phyloP scores from a whole-genome alignment of 2,113 vertebrate genomes.

The Ranitomeya variabilis region DNA sequence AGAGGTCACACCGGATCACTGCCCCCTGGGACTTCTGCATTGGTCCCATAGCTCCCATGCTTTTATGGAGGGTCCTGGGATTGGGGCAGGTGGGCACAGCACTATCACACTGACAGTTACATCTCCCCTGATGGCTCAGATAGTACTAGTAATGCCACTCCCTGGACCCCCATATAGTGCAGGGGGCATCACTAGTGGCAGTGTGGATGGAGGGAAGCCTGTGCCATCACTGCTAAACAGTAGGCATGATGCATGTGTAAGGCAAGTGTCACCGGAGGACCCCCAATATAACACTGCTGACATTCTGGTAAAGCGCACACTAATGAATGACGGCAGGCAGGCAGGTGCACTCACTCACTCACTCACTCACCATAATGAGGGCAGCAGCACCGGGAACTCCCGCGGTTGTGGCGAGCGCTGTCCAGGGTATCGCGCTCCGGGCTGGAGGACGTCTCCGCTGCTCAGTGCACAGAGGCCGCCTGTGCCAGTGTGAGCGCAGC shows the following conservation, averaged over 20 bases:
- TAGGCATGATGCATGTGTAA: not conserved
- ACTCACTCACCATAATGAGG: slow-evolving; percentile 39
- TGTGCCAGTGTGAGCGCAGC: not conserved
- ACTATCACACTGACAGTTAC: not conserved
- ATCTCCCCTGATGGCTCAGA: not conserved
- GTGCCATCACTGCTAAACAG: no score
- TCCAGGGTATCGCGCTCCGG: slow-evolving; percentile 54
- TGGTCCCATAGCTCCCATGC: not conserved
- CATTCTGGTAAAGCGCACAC: not conserved
- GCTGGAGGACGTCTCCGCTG: slow-evolving; percentile 10
- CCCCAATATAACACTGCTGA: not conserved
- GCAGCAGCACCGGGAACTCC: not conserved
- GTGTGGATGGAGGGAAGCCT: not conserved
- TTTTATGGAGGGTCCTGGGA: not conserved
- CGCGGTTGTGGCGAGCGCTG: slow-evolving; percentile 35
- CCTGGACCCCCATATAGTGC: not conserved
- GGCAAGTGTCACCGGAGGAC: not conserved
- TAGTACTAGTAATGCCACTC: not conserved
- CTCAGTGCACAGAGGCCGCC: not conserved
- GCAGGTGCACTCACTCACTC: slow-evolving; percentile 16
- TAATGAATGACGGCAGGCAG: not conserved
- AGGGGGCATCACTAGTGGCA: not conserved
- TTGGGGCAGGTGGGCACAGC: not conserved
- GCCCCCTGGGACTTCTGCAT: no score
- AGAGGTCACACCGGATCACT: not conserved